These are phyloP conservation scores for Melanargia galathea DNA, from an alignment of 2,888 invertebrate genomes.

Conservation along the genomic window DNA sequence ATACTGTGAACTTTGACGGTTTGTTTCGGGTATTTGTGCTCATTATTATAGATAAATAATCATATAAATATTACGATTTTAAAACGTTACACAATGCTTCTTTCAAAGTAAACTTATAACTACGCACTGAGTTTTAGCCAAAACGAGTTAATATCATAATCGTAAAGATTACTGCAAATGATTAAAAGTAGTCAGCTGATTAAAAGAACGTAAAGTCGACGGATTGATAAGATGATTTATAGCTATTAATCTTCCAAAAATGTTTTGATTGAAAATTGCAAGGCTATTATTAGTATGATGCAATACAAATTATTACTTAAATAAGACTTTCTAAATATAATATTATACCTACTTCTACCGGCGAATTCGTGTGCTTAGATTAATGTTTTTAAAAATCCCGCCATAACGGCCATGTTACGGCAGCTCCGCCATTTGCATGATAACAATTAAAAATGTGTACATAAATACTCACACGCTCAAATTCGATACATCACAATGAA, in stretches of 20 bases:
- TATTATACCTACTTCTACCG: neutral
- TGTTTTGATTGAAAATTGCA: constrained; percentile 23
- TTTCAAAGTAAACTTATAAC: neutral
- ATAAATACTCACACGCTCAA: too few relatives aligned
- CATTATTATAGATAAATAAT: constrained; percentile 8
- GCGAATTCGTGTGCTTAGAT: too few relatives aligned
- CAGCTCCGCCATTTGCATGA: too few relatives aligned
- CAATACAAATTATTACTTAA: neutral
- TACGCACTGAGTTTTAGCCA: constrained; percentile 1
- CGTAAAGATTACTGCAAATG: constrained; percentile 6
- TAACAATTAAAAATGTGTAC: too few relatives aligned
- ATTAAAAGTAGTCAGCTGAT: constrained; percentile 18
- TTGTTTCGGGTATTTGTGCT: constrained; percentile 33
- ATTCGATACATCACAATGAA: too few relatives aligned
- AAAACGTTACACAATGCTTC: neutral
- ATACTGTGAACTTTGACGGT: constrained; percentile 51
- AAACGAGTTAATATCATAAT: constrained; percentile 1
- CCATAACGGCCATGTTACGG: too few relatives aligned
- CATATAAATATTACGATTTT: too few relatives aligned
- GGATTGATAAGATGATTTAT: constrained; percentile 11
- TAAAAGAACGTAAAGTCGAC: neutral
- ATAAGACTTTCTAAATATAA: neutral
- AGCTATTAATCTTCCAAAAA: constrained; percentile 2
- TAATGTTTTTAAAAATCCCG: too few relatives aligned
- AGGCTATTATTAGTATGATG: constrained; percentile 18